phyloP scores from a whole-genome alignment of 2,113 vertebrate species.

The Fulmarus glacialis region DNA sequence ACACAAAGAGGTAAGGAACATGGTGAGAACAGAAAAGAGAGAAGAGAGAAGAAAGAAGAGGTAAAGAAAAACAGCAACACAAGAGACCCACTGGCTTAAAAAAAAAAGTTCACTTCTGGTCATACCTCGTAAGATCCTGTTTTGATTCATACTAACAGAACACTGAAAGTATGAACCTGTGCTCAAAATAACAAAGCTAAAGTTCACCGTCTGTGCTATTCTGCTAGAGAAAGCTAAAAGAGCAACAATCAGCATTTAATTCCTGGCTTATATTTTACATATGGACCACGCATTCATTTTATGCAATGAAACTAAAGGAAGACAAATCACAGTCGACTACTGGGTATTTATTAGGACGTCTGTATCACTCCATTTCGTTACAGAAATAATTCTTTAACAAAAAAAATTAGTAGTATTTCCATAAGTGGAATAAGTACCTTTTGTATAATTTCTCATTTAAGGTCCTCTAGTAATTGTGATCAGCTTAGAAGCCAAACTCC shows the following conservation, averaged over 20 bases:
- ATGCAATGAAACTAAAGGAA: background rate
- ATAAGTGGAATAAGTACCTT: background rate
- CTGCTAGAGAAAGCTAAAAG: background rate
- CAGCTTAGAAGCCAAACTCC: background rate
- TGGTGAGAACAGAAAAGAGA: background rate
- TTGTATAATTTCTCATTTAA: background rate
- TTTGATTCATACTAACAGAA: background rate
- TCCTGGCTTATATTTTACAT: background rate
- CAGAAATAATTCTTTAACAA: background rate
- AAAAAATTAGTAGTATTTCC: background rate
- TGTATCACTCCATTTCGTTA: background rate
- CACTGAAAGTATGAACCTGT: background rate
- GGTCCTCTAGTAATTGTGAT: background rate
- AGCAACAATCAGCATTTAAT: background rate
- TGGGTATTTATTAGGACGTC: background rate
- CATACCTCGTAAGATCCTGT: background rate
- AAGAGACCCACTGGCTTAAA: background rate
- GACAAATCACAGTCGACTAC: background rate
- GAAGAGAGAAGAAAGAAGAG: constrained; percentile 14
- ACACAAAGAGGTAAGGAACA: background rate
- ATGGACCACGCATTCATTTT: background rate
- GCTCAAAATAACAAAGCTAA: constrained; percentile 3
- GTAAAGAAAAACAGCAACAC: background rate
- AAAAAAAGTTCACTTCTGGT: background rate
- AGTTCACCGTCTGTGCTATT: background rate